Base-by-base conservation (phyloP, 2,113 vertebrate species). In the Cochlearius cochlearius region DNA sequence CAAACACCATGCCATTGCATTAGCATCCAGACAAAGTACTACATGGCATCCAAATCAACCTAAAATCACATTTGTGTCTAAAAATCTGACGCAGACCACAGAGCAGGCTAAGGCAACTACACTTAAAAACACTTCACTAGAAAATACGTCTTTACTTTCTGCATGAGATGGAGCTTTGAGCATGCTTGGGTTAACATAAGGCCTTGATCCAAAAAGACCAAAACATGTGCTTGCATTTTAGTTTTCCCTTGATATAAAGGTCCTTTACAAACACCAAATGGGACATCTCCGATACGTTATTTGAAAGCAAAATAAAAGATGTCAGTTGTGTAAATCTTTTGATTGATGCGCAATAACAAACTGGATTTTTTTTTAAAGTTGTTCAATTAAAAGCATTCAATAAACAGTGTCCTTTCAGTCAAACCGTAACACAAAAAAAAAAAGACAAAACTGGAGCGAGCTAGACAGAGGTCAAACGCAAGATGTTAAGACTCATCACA, bases 241-340 rank as follows among this genome's bases (percentile, higher is more conserved):
- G 47, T 95, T 76, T 68, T 58, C 21, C 38, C 41, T 39, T 34
- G 34, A 82, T 41, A 79, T 22, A 85, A 84, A 88, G 32, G 59
- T 47, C n/a, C 32, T 92, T 89, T 72, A 79, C 38, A 39, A 91
- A 82, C 50, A 79, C 41, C 25, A 88, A 90, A 85, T n/a, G 21
- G 62, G 67, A 94, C 79, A 78, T 39, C 47, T 74, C 72, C 59
- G 3, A 27, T 39, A 71, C 83, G 43, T 63, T 29, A 88, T 60
- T 78, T 43, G 58, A 90, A 94, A 96, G 39, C 39, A 94, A 94
- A 92, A 89, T 74, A 73, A 67, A 91, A 82, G 19, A 93, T 29
- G 38, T 66, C 82, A 76, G 41, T 73, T 96, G 88, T 83, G 76
- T 78, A 96, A 92, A 86, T 74, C 34, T 92, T 95, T 86, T 96